phyloP scores from a whole-genome alignment of 2,888 invertebrate genomes.

The Ophion obscuratus region DNA sequence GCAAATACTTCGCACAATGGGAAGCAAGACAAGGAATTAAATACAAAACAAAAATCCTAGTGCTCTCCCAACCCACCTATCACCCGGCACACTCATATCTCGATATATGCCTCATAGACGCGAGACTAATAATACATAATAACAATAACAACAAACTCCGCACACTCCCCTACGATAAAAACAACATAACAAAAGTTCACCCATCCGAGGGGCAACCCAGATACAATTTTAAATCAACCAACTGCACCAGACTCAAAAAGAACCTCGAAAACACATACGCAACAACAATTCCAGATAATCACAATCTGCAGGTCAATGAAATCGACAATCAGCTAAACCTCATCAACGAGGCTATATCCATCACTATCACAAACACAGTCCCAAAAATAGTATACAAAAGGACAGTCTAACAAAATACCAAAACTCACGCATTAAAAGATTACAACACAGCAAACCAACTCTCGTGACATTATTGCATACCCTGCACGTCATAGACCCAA shows the following conservation, averaged over 20 bases:
- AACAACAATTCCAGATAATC: neutral
- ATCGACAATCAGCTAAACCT: neutral
- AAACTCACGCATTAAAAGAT: neutral
- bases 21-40: too few species aligned
- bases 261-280: neutral
- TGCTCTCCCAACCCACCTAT: too few species aligned
- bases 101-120: too few species aligned
- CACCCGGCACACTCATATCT: too few species aligned
- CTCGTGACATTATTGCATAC: neutral
- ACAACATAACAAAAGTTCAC: neutral
- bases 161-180: constrained; percentile 9
- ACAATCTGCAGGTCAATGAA: constrained; percentile 1
- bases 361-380: neutral
- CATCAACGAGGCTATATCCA: neutral
- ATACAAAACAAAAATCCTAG: too few species aligned
- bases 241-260: neutral
- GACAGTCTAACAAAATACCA: neutral
- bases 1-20: too few species aligned
- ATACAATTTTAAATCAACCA: constrained; percentile 1
- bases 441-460: neutral
- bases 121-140: neutral
- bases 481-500: neutral
- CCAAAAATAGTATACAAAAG: neutral
- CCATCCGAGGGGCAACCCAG: neutral
- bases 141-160: neutral